Percentiles rank a stretch among this genome's conserved stretches.
Evolutionary conservation across 1,140 invertebrate genomes (phyloP).

Genomic region (Drosophila willistoni): DNA sequence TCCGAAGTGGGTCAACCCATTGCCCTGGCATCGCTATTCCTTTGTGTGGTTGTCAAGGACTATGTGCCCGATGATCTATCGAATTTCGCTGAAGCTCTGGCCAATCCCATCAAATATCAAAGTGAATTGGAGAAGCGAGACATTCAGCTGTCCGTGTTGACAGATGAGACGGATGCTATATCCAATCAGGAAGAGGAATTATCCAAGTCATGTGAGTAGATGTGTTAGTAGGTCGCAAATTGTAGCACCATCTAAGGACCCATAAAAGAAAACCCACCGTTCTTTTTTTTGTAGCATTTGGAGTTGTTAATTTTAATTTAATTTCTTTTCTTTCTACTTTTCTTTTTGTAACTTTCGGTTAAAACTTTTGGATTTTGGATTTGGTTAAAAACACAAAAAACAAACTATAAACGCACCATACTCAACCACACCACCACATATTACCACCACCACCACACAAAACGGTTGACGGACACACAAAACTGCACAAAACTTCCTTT

Average conservation of each 20-base stretch:
- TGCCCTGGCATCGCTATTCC: conserved; percentile 94
- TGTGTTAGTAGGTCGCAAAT: neutral
- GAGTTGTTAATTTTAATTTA: conserved; percentile 69
- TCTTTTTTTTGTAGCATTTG: conserved; percentile 30
- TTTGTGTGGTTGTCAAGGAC: conserved; percentile 96
- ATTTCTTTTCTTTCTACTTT: conserved; percentile 77
- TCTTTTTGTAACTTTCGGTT: conserved; percentile 76
- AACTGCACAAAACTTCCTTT: conserved; percentile 31
- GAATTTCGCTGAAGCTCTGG: conserved; percentile 97
- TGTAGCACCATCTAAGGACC: neutral
- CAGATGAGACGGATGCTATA: conserved; percentile 89
- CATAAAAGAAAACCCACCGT: neutral
- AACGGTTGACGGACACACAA: conserved; percentile 70
- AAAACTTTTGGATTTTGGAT: conserved; percentile 79
- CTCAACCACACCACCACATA: conserved; percentile 40
- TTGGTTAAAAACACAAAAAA: conserved; percentile 60
- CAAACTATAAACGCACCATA: conserved; percentile 24
- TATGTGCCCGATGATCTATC: conserved; percentile 98
- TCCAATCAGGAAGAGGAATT: conserved; percentile 82
- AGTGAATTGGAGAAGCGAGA: conserved; percentile 96
- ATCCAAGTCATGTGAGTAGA: conserved; percentile 80
- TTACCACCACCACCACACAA: conserved; percentile 39
- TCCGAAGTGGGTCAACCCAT: conserved; percentile 98
- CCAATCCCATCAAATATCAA: conserved; percentile 98
- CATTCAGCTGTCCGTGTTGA: conserved; percentile 95